Conservation (phyloP, 2,888 invertebrate species). For the Tenthredo distinguenda region DNA sequence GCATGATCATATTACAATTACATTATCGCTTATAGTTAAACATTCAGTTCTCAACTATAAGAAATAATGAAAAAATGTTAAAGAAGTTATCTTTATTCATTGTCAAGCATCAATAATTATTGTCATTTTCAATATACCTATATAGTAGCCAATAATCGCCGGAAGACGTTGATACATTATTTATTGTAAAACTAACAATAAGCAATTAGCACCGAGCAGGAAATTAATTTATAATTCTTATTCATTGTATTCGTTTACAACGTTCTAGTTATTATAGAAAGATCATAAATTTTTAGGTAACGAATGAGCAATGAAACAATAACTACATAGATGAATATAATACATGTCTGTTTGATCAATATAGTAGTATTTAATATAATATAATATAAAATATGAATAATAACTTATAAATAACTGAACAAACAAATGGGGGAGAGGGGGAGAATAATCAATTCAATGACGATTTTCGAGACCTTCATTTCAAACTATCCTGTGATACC, state of each 20-base stretch:
- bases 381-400: neutral
- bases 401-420: neutral
- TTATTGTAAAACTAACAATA: neutral
- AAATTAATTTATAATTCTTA: neutral
- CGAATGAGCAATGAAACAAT: neutral
- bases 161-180: conserved; percentile 2
- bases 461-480: neutral
- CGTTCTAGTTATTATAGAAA: neutral
- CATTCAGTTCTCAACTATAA: neutral
- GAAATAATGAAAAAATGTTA: neutral
- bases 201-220: neutral
- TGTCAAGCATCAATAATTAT: neutral
- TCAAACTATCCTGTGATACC: conserved; percentile 34
- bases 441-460: neutral
- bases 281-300: neutral
- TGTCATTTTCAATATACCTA: too few species aligned
- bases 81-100: neutral
- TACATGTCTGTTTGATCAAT: neutral
- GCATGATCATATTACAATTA: neutral
- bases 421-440: neutral
- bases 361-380: neutral
- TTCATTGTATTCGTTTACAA: neutral
- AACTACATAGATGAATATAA: neutral
- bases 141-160: neutral
- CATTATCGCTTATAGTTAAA: neutral